Percentiles rank a stretch among this genome's conserved stretches.
Evolutionary conservation across 1,140 invertebrate genomes (phyloP).

Genomic region (Anagrus nilaparvatae): DNA sequence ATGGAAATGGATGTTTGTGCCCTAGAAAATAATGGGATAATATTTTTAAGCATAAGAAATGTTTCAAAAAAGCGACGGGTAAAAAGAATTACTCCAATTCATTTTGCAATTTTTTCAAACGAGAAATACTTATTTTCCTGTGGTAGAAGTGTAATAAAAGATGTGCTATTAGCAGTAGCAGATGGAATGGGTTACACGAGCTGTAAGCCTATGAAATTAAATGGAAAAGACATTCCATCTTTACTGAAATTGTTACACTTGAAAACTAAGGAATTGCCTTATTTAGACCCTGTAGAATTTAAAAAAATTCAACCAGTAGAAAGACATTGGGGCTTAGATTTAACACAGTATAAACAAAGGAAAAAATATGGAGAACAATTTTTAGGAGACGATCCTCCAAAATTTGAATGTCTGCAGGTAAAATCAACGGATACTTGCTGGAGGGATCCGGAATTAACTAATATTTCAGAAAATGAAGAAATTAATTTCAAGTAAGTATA

Average conservation of each 20-base stretch:
- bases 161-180: conserved; percentile 18
- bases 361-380: conserved; percentile 21
- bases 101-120: conserved; percentile 25
- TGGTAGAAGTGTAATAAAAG: conserved; percentile 16
- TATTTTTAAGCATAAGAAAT: conserved; percentile 21
- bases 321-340: conserved; percentile 28
- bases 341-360: conserved; percentile 26
- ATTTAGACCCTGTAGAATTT: conserved; percentile 1
- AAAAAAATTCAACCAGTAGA: background rate
- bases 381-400: conserved; percentile 24
- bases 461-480: conserved; percentile 15
- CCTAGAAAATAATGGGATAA: conserved; percentile 18
- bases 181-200: conserved; percentile 21
- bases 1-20: conserved; percentile 19
- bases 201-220: conserved; percentile 21
- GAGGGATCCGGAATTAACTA: conserved; percentile 12
- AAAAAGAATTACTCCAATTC: conserved; percentile 9
- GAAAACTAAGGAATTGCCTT: conserved; percentile 16
- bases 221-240: conserved; percentile 28
- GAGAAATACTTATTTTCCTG: conserved; percentile 30
- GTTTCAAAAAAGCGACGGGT: conserved; percentile 7
- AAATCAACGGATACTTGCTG: conserved; percentile 15
- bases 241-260: conserved; percentile 25
- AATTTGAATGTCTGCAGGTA: conserved; percentile 23
- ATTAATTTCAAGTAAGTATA: conserved; percentile 20